Conservation (phyloP, 2,113 vertebrate genomes). For the Chascanopsetta lugubris region DNA sequence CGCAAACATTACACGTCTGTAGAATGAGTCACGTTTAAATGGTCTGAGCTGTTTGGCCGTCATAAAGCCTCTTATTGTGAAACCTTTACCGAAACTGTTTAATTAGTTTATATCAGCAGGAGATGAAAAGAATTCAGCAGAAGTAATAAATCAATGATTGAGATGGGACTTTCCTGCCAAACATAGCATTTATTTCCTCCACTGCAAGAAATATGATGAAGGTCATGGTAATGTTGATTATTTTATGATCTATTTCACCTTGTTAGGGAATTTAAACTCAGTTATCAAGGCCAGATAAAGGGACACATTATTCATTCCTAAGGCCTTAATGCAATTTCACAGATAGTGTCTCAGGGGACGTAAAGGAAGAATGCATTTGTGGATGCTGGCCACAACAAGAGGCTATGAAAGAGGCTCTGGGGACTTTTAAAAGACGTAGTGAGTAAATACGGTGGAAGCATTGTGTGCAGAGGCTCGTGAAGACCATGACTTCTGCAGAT, state of each 20-base stretch:
- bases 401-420: conserved; percentile 12
- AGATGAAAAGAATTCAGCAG: neutral
- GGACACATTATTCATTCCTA: conserved; percentile 14
- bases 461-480: conserved; percentile 9
- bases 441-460: conserved; percentile 18
- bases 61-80: conserved; percentile 1
- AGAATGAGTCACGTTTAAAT: conserved; percentile 4
- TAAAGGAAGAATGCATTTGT: conserved; percentile 5
- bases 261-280: neutral
- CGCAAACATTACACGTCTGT: conserved; percentile 5
- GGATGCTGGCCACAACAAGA: conserved; percentile 17
- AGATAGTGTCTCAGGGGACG: conserved; percentile 4
- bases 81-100: neutral
- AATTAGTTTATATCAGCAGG: neutral
- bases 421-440: conserved; percentile 22
- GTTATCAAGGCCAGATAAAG: neutral
- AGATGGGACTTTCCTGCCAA: neutral
- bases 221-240: neutral
- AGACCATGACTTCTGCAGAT: conserved; percentile 6
- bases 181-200: neutral
- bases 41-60: neutral
- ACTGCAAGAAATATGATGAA: neutral
- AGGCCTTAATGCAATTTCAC: neutral
- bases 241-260: neutral
- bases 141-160: neutral